A percentile compares a stretch with the other conserved stretches of the same genome.
Conservation (phyloP, 2,888 invertebrate species). For the Ctena decussata region DNA sequence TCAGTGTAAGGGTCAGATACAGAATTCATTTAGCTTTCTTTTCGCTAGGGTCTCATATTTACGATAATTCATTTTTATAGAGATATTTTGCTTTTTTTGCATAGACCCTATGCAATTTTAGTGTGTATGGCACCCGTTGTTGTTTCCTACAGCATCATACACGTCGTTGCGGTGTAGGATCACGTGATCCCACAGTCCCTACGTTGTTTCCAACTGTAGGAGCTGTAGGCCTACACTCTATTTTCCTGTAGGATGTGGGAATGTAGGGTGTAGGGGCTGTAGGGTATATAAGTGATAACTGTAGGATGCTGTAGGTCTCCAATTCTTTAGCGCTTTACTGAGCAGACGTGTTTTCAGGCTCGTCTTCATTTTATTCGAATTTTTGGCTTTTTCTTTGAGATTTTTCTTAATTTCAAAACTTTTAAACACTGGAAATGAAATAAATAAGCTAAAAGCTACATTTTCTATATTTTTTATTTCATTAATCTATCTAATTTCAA, state of each 20-base stretch:
- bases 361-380: too few species aligned
- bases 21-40: background rate
- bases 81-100: background rate
- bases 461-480: too few species aligned
- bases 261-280: background rate
- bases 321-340: too few species aligned
- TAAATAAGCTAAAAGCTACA: too few species aligned
- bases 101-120: background rate
- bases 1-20: background rate
- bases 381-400: too few species aligned
- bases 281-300: background rate
- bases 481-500: too few species aligned
- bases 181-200: too few species aligned
- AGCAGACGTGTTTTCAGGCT: background rate
- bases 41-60: background rate
- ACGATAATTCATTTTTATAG: background rate
- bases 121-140: background rate
- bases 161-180: background rate
- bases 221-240: too few species aligned
- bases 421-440: too few species aligned
- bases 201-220: too few species aligned
- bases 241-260: background rate
- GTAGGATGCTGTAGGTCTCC: background rate
- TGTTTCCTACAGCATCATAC: background rate
- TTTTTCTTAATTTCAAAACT: too few species aligned